phyloP scores from a whole-genome alignment of 2,113 vertebrate genomes.

The Dinomys branickii region DNA sequence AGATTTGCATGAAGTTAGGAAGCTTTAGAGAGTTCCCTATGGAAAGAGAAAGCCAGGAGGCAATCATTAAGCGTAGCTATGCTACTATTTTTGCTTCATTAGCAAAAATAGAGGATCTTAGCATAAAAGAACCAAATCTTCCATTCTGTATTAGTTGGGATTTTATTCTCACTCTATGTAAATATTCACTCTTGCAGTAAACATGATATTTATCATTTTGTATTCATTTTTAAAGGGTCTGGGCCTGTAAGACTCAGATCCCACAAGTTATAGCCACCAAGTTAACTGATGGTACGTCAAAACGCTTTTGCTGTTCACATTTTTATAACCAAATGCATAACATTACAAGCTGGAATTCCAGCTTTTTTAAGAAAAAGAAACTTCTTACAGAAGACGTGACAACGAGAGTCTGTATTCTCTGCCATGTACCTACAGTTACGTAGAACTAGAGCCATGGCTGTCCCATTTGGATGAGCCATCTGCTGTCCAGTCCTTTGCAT shows the following conservation, averaged over 20 bases:
- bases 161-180: background rate
- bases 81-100: background rate
- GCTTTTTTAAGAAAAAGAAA: background rate
- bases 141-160: background rate
- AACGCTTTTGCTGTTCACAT: background rate
- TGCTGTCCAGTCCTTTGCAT: background rate
- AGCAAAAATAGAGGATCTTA: background rate
- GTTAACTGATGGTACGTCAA: background rate
- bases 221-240: background rate
- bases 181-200: background rate
- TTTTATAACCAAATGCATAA: background rate
- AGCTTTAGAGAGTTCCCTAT: background rate
- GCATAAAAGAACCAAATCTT: background rate
- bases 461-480: background rate
- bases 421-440: background rate
- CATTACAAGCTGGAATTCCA: background rate
- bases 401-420: background rate
- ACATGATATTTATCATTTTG: background rate
- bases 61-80: background rate
- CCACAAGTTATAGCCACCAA: accelerated
- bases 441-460: background rate
- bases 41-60: background rate
- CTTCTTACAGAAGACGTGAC: too few species aligned
- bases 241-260: background rate
- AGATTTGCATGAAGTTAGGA: background rate